Conservation (phyloP, 2,113 vertebrate genomes). For the Callithrix jacchus region DNA sequence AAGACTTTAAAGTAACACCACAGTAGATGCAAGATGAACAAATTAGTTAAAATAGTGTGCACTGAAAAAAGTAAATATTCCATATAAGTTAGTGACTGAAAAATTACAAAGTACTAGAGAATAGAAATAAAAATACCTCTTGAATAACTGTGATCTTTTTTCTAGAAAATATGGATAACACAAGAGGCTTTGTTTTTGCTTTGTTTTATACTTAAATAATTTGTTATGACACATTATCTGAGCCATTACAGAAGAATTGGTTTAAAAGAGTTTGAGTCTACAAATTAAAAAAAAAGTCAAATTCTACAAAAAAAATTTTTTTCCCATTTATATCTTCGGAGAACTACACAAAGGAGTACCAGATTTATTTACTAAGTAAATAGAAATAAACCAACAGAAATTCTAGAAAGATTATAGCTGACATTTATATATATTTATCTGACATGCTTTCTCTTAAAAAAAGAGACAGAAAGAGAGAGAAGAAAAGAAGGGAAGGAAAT, state of each 20-base stretch:
- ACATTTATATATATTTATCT: neutral
- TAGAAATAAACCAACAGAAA: neutral
- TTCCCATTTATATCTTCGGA: neutral
- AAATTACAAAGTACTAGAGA: neutral
- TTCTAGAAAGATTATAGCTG: neutral
- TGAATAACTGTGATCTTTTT: neutral
- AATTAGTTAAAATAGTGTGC: neutral
- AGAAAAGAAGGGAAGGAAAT: neutral
- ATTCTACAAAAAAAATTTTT: neutral
- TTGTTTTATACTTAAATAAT: neutral
- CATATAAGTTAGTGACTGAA: neutral
- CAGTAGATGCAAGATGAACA: neutral
- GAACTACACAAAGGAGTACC: neutral
- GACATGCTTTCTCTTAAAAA: neutral
- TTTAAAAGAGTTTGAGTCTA: neutral
- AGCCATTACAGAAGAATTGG: neutral
- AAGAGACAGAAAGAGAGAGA: too few species aligned
- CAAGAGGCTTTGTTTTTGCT: neutral
- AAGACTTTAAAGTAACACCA: neutral
- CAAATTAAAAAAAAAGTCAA: neutral
- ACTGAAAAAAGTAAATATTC: neutral
- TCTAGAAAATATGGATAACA: neutral
- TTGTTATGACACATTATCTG: neutral
- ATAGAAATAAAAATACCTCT: neutral
- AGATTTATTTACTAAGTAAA: conserved; percentile 17